A percentile compares a stretch with the other conserved stretches of the same genome.
These are phyloP conservation scores for Thereva unica DNA, from an alignment of 2,888 invertebrate species.

Conservation along the genomic window DNA sequence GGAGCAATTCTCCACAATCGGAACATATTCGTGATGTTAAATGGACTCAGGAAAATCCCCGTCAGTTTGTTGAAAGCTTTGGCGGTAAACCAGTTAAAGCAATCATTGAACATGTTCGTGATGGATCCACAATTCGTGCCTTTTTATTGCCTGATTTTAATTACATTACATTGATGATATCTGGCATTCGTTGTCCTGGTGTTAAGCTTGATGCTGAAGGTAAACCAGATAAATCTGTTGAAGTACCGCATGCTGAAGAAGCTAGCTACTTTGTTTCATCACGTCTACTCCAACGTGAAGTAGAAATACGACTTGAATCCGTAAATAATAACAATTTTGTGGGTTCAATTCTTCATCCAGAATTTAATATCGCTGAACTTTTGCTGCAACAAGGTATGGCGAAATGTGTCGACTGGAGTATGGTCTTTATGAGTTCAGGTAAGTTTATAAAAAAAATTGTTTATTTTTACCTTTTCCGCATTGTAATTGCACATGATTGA, in stretches of 20 bases:
- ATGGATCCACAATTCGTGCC: constrained; percentile 93
- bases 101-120: constrained; percentile 95
- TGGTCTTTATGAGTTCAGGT: constrained; percentile 76
- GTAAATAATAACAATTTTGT: constrained; percentile 92
- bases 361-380: constrained; percentile 91
- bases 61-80: constrained; percentile 80
- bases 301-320: constrained; percentile 88
- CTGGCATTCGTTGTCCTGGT: constrained; percentile 87
- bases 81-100: constrained; percentile 87
- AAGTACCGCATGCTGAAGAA: constrained; percentile 80
- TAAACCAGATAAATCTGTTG: constrained; percentile 68
- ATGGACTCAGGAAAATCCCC: constrained; percentile 86
- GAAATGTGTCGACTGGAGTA: constrained; percentile 91
- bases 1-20: constrained; percentile 62
- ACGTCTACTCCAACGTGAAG: constrained; percentile 86
- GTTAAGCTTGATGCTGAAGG: constrained; percentile 77
- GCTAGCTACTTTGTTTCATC: constrained; percentile 93
- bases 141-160: constrained; percentile 89
- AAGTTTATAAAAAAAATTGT: constrained; percentile 43
- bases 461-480: constrained; percentile 17
- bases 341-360: constrained; percentile 91
- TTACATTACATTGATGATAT: constrained; percentile 92
- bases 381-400: constrained; percentile 90
- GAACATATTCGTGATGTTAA: constrained; percentile 84
- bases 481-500: constrained; percentile 36